Conservation (phyloP, 2,113 vertebrate genomes). For the Centrocercus urophasianus region DNA sequence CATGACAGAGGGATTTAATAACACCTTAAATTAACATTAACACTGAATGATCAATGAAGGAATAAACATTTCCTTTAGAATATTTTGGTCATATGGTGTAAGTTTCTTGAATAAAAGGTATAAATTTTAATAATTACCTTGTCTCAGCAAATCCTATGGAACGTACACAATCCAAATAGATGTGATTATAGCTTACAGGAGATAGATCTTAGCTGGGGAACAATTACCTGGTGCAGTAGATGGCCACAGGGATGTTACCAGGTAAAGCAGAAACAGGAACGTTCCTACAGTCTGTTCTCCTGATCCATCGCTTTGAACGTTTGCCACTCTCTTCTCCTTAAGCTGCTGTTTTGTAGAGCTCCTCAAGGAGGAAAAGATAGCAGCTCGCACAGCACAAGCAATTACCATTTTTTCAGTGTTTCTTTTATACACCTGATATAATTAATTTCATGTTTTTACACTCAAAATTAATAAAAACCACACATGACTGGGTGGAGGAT, state of each 20-base stretch:
- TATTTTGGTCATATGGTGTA: neutral
- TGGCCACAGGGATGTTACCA: neutral
- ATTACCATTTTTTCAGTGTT: neutral
- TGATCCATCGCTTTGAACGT: neutral
- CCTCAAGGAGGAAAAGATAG: neutral
- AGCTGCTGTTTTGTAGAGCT: neutral
- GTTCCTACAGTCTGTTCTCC: neutral
- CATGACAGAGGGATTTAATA: constrained; percentile 4
- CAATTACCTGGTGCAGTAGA: neutral
- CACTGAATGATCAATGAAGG: neutral
- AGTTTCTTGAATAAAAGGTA: neutral
- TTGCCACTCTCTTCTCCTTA: neutral
- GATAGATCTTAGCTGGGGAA: neutral
- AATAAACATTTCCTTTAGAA: neutral
- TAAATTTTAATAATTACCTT: neutral
- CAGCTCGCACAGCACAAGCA: neutral
- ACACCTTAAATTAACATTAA: neutral
- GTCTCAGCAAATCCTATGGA: neutral
- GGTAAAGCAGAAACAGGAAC: neutral
- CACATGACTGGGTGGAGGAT: neutral
- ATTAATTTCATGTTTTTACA: neutral
- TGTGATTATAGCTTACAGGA: neutral
- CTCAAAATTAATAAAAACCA: neutral
- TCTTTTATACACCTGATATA: neutral
- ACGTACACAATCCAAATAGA: neutral